These are phyloP conservation scores for Sapayoa aenigma DNA, from an alignment of 2,113 vertebrate genomes.

Conservation along the genomic window DNA sequence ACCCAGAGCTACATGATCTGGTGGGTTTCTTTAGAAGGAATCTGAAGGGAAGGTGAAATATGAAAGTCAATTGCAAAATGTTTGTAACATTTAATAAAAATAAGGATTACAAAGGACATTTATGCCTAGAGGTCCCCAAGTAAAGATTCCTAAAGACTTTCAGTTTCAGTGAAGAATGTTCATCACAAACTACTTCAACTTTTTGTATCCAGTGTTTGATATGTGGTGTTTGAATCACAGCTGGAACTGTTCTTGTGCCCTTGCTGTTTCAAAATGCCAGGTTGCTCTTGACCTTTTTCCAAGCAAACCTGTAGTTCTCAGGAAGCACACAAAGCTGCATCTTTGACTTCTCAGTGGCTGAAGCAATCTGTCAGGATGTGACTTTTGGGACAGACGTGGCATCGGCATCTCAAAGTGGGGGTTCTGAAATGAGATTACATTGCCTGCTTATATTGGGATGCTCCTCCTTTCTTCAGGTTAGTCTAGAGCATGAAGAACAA, in stretches of 20 bases:
- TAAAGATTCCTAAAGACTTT: not conserved
- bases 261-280: not conserved
- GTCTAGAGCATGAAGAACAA: conserved; percentile 92
- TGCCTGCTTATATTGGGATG: not conserved
- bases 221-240: not conserved
- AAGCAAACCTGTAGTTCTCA: not conserved
- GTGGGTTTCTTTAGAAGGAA: not conserved
- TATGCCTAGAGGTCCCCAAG: not conserved
- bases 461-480: conserved; percentile 74
- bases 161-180: not conserved
- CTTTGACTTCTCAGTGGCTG: not conserved
- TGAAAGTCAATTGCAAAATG: not conserved
- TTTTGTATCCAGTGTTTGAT: not conserved
- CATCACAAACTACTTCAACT: not conserved
- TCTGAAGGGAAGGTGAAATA: not conserved
- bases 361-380: not conserved
- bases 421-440: not conserved
- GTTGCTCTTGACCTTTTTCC: not conserved
- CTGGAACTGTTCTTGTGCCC: not conserved
- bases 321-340: not conserved
- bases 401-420: not conserved
- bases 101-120: not conserved
- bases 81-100: not conserved
- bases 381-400: not conserved
- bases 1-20: not conserved